Percentiles rank a stretch among this genome's conserved stretches.
phyloP scores from a whole-genome alignment of 2,113 vertebrate genomes.

The Ophiodon elongatus region DNA sequence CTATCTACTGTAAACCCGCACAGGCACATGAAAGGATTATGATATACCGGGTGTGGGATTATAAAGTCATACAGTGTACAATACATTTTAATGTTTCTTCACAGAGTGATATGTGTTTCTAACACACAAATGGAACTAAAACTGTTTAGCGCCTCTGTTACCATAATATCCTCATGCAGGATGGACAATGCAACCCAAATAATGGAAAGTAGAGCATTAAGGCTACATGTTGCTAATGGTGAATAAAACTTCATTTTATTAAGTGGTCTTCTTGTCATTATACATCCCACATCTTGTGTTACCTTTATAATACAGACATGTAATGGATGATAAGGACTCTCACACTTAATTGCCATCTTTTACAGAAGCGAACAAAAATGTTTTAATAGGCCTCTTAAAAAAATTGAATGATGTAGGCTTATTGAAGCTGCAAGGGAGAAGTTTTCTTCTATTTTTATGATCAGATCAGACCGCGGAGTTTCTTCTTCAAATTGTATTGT shows the following conservation, averaged over 20 bases:
- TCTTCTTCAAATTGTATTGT: background rate
- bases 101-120: background rate
- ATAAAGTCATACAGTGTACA: background rate
- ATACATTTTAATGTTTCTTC: conserved; percentile 1
- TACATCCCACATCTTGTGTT: background rate
- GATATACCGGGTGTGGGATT: background rate
- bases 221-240: background rate
- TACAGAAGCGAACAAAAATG: background rate
- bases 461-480: background rate
- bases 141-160: background rate
- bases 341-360: conserved; percentile 1
- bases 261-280: background rate
- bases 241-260: background rate
- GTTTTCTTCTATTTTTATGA: background rate
- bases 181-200: background rate
- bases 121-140: background rate
- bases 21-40: background rate
- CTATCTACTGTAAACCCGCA: background rate
- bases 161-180: background rate
- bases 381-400: conserved; percentile 28
- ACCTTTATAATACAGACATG: background rate
- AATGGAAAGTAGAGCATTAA: background rate
- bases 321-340: background rate
- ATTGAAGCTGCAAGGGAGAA: conserved; percentile 1
- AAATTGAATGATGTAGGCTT: background rate